Percentiles rank a stretch among this genome's conserved stretches.
phyloP scores from a whole-genome alignment of 2,113 vertebrate genomes.

The Helogale parvula region DNA sequence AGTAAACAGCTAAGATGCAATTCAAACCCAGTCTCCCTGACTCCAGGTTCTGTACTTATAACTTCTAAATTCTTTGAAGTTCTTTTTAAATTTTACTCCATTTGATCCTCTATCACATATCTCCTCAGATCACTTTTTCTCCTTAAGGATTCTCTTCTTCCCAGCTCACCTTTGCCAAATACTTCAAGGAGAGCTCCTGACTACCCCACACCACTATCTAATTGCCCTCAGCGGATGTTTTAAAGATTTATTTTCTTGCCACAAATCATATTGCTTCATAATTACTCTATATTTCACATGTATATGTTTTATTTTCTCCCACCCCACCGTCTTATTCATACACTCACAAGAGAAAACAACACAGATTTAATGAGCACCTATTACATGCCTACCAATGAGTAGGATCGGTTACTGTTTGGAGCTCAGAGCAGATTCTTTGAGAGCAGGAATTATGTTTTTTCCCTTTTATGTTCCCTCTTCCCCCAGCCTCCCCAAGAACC shows the following conservation, averaged over 20 bases:
- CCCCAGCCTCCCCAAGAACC: neutral
- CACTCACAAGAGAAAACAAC: neutral
- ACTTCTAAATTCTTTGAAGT: neutral
- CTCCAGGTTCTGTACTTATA: neutral
- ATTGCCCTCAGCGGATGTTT: neutral
- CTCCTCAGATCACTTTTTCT: neutral
- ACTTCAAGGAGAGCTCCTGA: neutral
- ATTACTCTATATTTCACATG: neutral
- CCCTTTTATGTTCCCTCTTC: neutral
- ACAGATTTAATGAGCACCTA: constrained; percentile 13
- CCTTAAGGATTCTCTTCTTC: neutral
- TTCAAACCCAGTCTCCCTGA: neutral
- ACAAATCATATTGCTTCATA: neutral
- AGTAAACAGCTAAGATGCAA: neutral
- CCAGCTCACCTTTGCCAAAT: neutral
- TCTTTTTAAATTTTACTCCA: neutral
- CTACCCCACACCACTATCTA: neutral
- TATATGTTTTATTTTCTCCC: neutral
- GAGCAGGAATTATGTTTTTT: neutral
- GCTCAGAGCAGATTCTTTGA: neutral
- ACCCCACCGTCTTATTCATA: neutral
- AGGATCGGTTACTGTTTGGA: neutral
- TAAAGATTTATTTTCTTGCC: constrained; percentile 12
- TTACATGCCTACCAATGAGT: neutral
- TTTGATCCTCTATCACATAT: neutral